A percentile compares a stretch with the other conserved stretches of the same genome.
These are phyloP conservation scores for Stichodactyla mertensii DNA, from an alignment of 64 coral and sea anemone genomes.

Conservation along the genomic window DNA sequence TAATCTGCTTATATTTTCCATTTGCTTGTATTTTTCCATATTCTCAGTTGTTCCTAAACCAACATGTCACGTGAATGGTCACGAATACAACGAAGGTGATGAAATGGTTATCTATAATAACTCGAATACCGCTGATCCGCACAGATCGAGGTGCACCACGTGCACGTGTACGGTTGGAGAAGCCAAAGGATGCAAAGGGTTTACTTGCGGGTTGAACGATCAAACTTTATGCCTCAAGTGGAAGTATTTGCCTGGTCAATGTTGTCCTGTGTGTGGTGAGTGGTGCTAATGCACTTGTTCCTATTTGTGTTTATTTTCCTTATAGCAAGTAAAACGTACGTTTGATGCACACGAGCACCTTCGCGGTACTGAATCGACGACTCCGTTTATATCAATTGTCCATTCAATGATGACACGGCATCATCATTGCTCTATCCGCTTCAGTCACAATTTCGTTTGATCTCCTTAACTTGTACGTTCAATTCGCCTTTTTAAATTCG, in stretches of 20 bases:
- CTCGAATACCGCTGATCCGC: background rate
- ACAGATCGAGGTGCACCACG: background rate
- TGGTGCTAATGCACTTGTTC: background rate
- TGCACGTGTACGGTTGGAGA: slow-evolving; percentile 3
- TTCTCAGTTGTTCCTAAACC: background rate
- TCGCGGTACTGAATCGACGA: no score
- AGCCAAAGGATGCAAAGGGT: background rate
- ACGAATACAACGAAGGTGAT: slow-evolving; percentile 14
- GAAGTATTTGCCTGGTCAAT: slow-evolving; percentile 4
- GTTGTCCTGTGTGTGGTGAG: slow-evolving; percentile 20
- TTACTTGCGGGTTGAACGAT: background rate
- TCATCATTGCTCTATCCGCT: no score
- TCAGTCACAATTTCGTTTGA: no score
- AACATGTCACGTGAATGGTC: background rate
- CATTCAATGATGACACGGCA: no score
- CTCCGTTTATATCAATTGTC: no score
- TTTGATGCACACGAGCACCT: no score
- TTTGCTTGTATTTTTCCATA: no score
- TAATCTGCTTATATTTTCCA: no score
- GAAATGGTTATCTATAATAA: background rate
- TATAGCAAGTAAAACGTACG: background rate
- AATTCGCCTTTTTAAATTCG: no score
- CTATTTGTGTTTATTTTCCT: background rate
- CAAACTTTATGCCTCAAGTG: background rate
- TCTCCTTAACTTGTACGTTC: no score